A percentile compares a stretch with the other conserved stretches of the same genome.
Evolutionary conservation across 2,888 invertebrate genomes (phyloP).

Genomic region (Stegophylla sp.): DNA sequence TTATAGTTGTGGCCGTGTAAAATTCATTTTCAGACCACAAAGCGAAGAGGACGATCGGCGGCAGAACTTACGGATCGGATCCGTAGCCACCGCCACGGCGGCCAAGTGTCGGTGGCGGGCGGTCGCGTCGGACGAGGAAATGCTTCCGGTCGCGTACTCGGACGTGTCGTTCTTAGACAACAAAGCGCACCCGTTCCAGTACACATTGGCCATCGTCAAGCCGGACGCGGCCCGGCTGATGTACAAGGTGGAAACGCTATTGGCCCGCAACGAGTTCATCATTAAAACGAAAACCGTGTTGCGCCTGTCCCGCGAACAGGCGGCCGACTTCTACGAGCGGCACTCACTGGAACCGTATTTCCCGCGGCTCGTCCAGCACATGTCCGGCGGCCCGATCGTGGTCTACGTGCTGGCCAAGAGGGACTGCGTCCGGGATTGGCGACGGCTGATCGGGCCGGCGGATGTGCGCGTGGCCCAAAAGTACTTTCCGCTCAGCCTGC

Average conservation of each 20-base stretch:
- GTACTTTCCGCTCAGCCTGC: conserved; percentile 35
- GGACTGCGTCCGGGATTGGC: conserved; percentile 42
- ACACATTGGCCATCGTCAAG: conserved; percentile 43
- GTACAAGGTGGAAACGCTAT: conserved; percentile 39
- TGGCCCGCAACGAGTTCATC: conserved; percentile 40
- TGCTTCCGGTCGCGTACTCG: neutral
- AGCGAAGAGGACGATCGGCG: no score
- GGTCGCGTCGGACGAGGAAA: neutral
- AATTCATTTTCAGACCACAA: no score
- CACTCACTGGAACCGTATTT: conserved; percentile 13
- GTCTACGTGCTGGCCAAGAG: conserved; percentile 42
- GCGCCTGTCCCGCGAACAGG: conserved; percentile 29
- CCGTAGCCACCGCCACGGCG: no score
- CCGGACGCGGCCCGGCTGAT: conserved; percentile 17
- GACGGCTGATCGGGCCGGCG: conserved; percentile 38
- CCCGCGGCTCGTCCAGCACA: conserved; percentile 27
- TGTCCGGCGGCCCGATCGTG: conserved; percentile 26
- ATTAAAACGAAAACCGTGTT: conserved; percentile 41
- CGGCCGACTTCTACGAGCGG: conserved; percentile 2
- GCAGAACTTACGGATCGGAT: no score
- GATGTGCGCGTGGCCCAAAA: conserved; percentile 1
- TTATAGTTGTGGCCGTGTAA: no score
- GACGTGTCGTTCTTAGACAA: conserved; percentile 20
- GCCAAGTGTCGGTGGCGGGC: neutral
- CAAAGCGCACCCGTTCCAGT: neutral